A percentile compares a stretch with the other conserved stretches of the same genome.
These are phyloP conservation scores for Pipistrellus pygmaeus DNA, from an alignment of 2,797 vertebrate species.

Conservation along the genomic window DNA sequence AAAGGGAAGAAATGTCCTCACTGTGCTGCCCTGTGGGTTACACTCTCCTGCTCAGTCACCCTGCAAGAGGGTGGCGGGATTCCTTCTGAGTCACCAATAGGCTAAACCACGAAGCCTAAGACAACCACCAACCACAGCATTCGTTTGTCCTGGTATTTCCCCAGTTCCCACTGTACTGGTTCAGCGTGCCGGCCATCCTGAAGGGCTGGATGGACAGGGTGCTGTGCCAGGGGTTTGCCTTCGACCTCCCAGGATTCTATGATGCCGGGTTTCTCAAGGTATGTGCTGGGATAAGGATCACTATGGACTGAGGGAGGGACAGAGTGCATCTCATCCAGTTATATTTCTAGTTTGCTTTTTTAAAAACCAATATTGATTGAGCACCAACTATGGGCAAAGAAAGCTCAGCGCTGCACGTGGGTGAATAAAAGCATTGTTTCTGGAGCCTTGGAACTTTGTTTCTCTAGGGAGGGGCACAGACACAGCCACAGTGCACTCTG, in stretches of 20 bases:
- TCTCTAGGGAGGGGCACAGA: background rate
- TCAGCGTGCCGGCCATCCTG: slow-evolving; percentile 92
- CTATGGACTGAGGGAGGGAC: background rate
- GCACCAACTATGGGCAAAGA: background rate
- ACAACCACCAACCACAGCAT: accelerated
- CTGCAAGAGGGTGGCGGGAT: background rate
- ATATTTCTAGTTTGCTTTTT: background rate
- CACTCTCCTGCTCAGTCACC: background rate
- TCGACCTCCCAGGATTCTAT: slow-evolving; percentile 86
- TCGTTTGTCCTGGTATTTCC: background rate
- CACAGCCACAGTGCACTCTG: accelerated
- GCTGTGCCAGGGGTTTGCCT: slow-evolving; percentile 91
- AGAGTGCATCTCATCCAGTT: background rate
- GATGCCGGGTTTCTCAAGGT: slow-evolving; percentile 91
- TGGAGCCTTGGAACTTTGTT: background rate
- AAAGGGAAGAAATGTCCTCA: background rate
- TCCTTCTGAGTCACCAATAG: background rate
- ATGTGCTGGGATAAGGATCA: background rate
- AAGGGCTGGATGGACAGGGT: slow-evolving; percentile 95
- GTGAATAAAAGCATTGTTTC: background rate
- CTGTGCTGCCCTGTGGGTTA: accelerated
- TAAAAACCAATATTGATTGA: background rate
- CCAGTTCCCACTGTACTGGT: slow-evolving; percentile 95
- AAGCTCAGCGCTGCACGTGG: background rate
- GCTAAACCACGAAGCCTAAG: background rate